Conservation (phyloP, 2,113 vertebrate genomes). For the Heliornis fulica region DNA sequence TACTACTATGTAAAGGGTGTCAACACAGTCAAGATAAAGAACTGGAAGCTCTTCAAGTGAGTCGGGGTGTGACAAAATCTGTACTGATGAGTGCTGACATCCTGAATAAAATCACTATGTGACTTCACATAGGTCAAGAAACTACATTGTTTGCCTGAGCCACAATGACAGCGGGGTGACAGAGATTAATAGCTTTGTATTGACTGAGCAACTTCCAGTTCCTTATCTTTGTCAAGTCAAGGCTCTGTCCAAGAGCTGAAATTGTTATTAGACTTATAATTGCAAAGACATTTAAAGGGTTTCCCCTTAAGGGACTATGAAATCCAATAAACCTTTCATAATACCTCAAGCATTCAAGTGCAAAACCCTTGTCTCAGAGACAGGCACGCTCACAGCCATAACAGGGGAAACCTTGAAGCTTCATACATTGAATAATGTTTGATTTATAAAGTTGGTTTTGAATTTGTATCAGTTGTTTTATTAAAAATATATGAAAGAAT, state of each 20-base stretch:
- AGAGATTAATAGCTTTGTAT: conserved; percentile 99
- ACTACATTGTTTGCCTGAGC: conserved; percentile 83
- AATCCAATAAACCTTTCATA: conserved; percentile 99
- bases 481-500: conserved; percentile 88
- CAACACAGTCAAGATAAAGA: conserved; percentile 72
- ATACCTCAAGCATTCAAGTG: conserved; percentile 78
- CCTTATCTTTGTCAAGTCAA: conserved; percentile 95
- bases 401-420: conserved; percentile 77
- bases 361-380: conserved; percentile 69
- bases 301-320: conserved; percentile 92
- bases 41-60: conserved; percentile 71
- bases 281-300: conserved; percentile 99
- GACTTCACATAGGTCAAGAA: conserved; percentile 83
- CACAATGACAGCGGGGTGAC: conserved; percentile 88
- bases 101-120: conserved; percentile 84
- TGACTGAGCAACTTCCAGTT: conserved; percentile 96
- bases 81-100: conserved; percentile 82
- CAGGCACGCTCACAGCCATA: conserved; percentile 63
- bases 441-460: conserved; percentile 88
- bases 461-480: conserved; percentile 89
- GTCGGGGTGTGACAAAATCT: conserved; percentile 77
- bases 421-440: conserved; percentile 80
- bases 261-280: conserved; percentile 99
- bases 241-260: conserved; percentile 85
- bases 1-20: conserved; percentile 70